These are phyloP conservation scores for Strigamia crassipes DNA, from an alignment of 2,888 invertebrate species.

Conservation along the genomic window DNA sequence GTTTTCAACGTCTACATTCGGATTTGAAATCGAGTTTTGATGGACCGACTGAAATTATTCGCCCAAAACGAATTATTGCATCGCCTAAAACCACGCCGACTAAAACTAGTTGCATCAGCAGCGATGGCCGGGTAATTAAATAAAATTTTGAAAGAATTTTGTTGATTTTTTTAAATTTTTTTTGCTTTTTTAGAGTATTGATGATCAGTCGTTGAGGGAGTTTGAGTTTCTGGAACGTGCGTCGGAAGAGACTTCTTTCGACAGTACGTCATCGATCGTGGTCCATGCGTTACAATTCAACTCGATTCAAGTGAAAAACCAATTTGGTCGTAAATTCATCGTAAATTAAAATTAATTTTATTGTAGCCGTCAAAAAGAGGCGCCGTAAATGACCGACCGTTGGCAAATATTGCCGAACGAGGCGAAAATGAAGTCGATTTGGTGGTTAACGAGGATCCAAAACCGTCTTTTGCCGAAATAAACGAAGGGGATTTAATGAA, in stretches of 20 bases:
- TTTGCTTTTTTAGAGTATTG: not conserved
- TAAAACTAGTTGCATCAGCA: no score
- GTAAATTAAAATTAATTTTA: not conserved
- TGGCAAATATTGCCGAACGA: not conserved
- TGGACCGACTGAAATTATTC: not conserved
- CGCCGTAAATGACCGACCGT: not conserved
- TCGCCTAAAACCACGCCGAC: not conserved
- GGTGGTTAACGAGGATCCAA: not conserved
- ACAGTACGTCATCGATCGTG: slow-evolving; percentile 68
- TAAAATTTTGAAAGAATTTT: not conserved
- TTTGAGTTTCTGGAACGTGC: slow-evolving; percentile 79
- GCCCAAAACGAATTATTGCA: not conserved
- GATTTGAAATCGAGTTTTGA: not conserved
- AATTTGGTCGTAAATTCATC: not conserved
- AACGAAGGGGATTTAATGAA: not conserved
- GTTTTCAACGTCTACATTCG: no score
- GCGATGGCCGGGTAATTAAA: not conserved
- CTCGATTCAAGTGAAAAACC: not conserved
- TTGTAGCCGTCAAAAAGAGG: not conserved
- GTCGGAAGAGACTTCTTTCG: slow-evolving; percentile 71
- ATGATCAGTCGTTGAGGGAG: slow-evolving; percentile 63
- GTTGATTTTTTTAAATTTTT: not conserved
- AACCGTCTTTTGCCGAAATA: not conserved
- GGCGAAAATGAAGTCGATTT: not conserved
- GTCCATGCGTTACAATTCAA: slow-evolving; percentile 16